A percentile compares a stretch with the other conserved stretches of the same genome.
Evolutionary conservation across 2,113 vertebrate species (phyloP).

Genomic region (Agelaius tricolor): DNA sequence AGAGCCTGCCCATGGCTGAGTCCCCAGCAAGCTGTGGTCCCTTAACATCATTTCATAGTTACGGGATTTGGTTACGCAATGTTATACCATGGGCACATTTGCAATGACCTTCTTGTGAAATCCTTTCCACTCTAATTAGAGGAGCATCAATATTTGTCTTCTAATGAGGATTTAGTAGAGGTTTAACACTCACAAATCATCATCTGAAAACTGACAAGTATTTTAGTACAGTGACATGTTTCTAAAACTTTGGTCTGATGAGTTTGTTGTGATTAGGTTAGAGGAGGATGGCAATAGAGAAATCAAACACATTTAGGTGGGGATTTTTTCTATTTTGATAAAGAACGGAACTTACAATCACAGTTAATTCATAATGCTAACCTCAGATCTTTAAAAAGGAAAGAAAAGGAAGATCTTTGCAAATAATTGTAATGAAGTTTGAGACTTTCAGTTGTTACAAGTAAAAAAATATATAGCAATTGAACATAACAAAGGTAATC

Average conservation of each 20-base stretch:
- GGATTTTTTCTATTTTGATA: not conserved
- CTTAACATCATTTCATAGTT: not conserved
- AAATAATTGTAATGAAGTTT: not conserved
- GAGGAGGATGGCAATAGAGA: not conserved
- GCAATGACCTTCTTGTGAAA: not conserved
- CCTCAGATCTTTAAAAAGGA: not conserved
- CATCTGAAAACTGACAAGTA: not conserved
- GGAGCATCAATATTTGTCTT: not conserved
- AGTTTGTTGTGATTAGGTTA: not conserved
- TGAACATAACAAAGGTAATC: not conserved
- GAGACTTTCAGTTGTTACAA: not conserved
- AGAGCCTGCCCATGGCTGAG: not conserved
- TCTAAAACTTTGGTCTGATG: not conserved
- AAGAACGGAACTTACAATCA: not conserved
- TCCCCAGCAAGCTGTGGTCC: not conserved
- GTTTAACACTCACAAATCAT: constrained; percentile 27
- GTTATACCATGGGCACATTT: not conserved
- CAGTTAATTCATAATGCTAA: not conserved
- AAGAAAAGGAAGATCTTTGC: not conserved
- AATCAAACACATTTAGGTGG: not conserved
- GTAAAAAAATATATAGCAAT: not conserved
- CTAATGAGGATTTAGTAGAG: not conserved
- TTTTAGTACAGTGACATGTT: not conserved
- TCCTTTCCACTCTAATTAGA: not conserved
- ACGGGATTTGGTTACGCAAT: not conserved